phyloP scores from a whole-genome alignment of 2,797 vertebrate species.

The Gastrophryne carolinensis region DNA sequence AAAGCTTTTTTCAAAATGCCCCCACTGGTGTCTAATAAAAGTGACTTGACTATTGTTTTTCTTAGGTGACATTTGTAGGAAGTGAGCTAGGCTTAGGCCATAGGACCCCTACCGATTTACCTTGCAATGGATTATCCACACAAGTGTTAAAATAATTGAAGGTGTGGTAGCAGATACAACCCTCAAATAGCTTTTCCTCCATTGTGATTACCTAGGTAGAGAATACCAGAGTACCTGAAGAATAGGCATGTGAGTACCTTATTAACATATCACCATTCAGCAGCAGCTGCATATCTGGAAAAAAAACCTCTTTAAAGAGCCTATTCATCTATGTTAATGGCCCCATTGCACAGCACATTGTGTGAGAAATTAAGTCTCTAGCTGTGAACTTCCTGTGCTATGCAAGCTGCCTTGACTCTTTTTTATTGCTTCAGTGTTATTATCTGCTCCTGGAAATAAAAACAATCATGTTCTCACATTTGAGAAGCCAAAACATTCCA shows the following conservation, averaged over 20 bases:
- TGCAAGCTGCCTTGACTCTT: constrained; percentile 78
- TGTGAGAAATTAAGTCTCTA: constrained; percentile 83
- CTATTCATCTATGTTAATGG: constrained; percentile 91
- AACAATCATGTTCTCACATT: constrained; percentile 77
- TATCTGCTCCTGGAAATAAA: constrained; percentile 82
- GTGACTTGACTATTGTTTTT: constrained; percentile 72
- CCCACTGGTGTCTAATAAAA: constrained; percentile 83
- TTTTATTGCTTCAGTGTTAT: constrained; percentile 80
- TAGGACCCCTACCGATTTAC: constrained; percentile 78
- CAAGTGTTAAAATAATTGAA: constrained; percentile 95
- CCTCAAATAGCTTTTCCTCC: constrained; percentile 74
- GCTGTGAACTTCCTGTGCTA: constrained; percentile 87
- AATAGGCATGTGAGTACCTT: constrained; percentile 86
- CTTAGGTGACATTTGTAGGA: constrained; percentile 66
- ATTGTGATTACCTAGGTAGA: constrained; percentile 88
- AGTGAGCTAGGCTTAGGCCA: constrained; percentile 70
- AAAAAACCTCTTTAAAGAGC: constrained; percentile 80
- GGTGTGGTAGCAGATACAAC: constrained; percentile 82
- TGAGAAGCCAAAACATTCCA: constrained; percentile 77
- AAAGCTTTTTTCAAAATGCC: constrained; percentile 81
- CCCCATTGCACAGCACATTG: constrained; percentile 88
- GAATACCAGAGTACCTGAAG: constrained; percentile 79
- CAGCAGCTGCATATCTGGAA: constrained; percentile 83
- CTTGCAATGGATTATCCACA: constrained; percentile 77
- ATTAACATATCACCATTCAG: constrained; percentile 92